phyloP scores from a whole-genome alignment of 2,113 vertebrate species.

The Pedionomus torquatus region DNA sequence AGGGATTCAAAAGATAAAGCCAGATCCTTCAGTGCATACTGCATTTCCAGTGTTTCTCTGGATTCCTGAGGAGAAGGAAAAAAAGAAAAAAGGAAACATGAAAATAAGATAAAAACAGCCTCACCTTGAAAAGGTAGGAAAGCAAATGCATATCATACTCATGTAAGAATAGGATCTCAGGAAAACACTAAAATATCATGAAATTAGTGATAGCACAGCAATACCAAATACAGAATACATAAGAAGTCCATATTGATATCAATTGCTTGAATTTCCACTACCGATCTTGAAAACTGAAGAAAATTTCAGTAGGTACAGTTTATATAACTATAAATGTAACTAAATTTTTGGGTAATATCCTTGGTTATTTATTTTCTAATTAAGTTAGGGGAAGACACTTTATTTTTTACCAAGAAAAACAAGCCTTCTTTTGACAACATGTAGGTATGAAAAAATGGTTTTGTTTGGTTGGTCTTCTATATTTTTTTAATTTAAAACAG shows the following conservation, averaged over 20 bases:
- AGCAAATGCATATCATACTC: neutral
- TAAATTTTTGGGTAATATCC: neutral
- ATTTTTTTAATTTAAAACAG: neutral
- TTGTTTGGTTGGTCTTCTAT: neutral
- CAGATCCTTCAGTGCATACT: neutral
- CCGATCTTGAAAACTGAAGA: neutral
- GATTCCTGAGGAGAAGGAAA: neutral
- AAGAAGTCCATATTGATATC: neutral
- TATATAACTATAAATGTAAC: neutral
- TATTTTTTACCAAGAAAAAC: neutral
- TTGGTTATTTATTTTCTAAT: neutral
- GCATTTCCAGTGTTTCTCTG: neutral
- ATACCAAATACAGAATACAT: neutral
- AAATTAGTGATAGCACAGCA: neutral
- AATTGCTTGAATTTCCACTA: neutral
- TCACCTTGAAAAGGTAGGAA: neutral
- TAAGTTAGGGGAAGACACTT: neutral
- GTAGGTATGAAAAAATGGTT: neutral
- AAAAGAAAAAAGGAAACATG: neutral
- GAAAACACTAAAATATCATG: neutral
- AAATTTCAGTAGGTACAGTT: neutral
- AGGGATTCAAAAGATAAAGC: too few relatives aligned
- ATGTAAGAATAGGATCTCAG: neutral
- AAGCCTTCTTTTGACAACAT: neutral
- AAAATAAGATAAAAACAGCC: neutral